Conservation (phyloP, 2,797 vertebrate species). For the Chlorospingus semifuscus region DNA sequence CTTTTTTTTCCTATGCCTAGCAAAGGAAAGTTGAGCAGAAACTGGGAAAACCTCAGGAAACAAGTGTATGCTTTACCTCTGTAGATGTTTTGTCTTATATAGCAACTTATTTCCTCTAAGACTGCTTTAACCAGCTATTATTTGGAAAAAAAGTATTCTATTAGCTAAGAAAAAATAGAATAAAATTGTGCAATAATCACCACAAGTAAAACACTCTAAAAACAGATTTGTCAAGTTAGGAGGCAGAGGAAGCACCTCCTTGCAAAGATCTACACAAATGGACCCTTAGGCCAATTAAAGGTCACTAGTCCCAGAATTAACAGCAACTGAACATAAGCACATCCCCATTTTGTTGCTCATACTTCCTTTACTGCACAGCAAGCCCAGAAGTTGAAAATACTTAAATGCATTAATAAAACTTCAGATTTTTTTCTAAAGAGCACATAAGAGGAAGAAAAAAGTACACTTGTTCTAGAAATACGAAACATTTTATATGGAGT, state of each 20-base stretch:
- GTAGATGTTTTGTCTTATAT: neutral
- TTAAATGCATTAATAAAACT: neutral
- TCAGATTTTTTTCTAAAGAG: neutral
- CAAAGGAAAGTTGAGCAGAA: neutral
- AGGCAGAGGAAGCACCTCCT: neutral
- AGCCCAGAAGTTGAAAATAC: neutral
- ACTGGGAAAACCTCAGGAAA: neutral
- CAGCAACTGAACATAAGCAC: neutral
- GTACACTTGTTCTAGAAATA: neutral
- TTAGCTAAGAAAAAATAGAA: neutral
- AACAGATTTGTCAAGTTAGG: neutral
- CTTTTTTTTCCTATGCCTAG: rapidly evolving
- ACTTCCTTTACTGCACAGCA: neutral
- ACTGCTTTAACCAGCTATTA: neutral
- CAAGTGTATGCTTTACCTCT: neutral
- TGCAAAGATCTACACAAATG: neutral
- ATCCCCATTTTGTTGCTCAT: neutral
- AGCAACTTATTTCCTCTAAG: neutral
- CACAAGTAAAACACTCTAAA: neutral
- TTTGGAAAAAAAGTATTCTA: neutral
- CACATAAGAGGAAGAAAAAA: neutral
- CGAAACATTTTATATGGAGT: neutral
- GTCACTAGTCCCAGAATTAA: neutral
- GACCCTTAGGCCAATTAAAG: neutral
- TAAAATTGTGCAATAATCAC: neutral